Evolutionary conservation across 1,140 invertebrate species (phyloP).

Genomic region (Tribolium madens): DNA sequence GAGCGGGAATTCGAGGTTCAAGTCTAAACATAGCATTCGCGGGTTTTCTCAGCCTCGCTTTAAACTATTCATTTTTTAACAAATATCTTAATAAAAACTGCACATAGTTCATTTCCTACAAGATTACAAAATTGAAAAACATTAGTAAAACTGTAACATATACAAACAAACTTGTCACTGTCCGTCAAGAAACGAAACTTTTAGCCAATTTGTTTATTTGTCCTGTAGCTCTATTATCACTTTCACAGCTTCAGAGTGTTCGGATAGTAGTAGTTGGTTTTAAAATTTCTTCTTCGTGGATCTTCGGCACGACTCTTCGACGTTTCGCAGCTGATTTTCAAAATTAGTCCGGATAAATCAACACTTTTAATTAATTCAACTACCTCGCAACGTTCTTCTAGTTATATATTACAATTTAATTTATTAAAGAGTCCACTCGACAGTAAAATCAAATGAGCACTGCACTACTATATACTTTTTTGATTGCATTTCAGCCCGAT

Average conservation of each 20-base stretch:
- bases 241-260: slow-evolving; percentile 38
- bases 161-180: slow-evolving; percentile 57
- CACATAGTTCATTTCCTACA: slow-evolving; percentile 57
- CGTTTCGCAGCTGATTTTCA: slow-evolving; percentile 19
- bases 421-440: slow-evolving; percentile 57
- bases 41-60: slow-evolving; percentile 53
- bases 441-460: slow-evolving; percentile 59
- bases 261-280: slow-evolving; percentile 1
- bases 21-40: slow-evolving; percentile 58
- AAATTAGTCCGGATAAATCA: slow-evolving; percentile 54
- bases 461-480: slow-evolving; percentile 56
- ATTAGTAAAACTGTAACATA: slow-evolving; percentile 59
- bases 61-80: slow-evolving; percentile 63
- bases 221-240: slow-evolving; percentile 32
- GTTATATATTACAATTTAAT: slow-evolving; percentile 57
- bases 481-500: slow-evolving; percentile 55
- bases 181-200: slow-evolving; percentile 56
- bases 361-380: slow-evolving; percentile 52
- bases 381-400: slow-evolving; percentile 45
- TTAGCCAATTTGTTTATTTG: slow-evolving; percentile 58
- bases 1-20: not conserved
- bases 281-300: slow-evolving; percentile 21
- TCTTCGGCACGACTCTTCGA: slow-evolving; percentile 38
- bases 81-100: slow-evolving; percentile 59
- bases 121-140: slow-evolving; percentile 61